These are phyloP conservation scores for Leptinotarsa lineolata DNA, from an alignment of 1,140 invertebrate species.

Conservation along the genomic window DNA sequence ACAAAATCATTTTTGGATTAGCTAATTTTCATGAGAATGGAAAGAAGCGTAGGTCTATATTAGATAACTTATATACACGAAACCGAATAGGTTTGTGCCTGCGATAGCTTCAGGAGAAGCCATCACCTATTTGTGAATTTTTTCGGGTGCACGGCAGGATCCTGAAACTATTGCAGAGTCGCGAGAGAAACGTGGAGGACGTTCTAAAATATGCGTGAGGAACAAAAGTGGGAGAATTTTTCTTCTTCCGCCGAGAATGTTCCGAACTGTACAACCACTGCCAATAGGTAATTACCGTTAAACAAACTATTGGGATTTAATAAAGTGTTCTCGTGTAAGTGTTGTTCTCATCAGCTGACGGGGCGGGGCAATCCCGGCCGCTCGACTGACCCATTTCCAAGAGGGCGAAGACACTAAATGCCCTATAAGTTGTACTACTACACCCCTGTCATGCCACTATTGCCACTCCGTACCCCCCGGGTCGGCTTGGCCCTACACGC, in stretches of 20 bases:
- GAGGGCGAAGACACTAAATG: constrained; percentile 40
- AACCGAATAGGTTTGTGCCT: constrained; percentile 20
- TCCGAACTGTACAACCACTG: constrained; percentile 32
- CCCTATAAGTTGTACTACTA: constrained; percentile 21
- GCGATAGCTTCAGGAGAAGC: constrained; percentile 32
- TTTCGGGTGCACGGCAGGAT: constrained; percentile 32
- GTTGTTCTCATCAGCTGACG: constrained; percentile 38
- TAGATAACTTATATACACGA: constrained; percentile 53
- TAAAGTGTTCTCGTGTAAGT: constrained; percentile 28
- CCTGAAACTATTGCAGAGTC: constrained; percentile 29
- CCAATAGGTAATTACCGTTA: constrained; percentile 9
- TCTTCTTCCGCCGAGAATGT: constrained; percentile 32
- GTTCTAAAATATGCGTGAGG: constrained; percentile 23
- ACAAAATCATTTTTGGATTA: constrained; percentile 34
- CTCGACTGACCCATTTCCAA: constrained; percentile 38
- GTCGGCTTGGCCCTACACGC: background rate
- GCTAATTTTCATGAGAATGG: constrained; percentile 57
- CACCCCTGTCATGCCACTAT: constrained; percentile 18
- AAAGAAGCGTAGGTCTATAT: constrained; percentile 60
- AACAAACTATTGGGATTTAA: constrained; percentile 29
- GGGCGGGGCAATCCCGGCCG: constrained; percentile 35
- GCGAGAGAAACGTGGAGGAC: constrained; percentile 23
- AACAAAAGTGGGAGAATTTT: constrained; percentile 29
- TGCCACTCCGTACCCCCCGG: constrained; percentile 23
- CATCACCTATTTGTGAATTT: constrained; percentile 32